Conservation (phyloP, 92 coral and sea anemone genomes). For the Epizoanthus fatuus region DNA sequence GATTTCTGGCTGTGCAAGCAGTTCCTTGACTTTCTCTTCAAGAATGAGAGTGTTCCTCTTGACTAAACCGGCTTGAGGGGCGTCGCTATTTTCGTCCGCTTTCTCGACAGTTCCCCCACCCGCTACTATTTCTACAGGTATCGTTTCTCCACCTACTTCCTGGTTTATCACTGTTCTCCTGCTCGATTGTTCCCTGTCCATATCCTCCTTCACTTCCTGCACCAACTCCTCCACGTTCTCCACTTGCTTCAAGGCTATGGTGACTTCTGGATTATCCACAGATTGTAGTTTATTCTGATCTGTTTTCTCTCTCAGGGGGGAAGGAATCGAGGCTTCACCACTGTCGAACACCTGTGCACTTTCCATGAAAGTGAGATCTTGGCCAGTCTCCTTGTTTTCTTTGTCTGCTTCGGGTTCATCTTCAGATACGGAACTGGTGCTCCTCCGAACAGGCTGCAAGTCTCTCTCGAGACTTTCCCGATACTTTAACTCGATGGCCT, state of each 20-base stretch:
- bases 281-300: background rate
- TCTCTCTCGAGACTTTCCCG: constrained; percentile 15
- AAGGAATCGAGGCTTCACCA: background rate
- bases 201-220: constrained; percentile 66
- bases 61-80: constrained; percentile 54
- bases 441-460: constrained; percentile 14
- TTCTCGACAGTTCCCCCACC: background rate
- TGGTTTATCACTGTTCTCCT: background rate
- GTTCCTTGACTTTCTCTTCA: constrained; percentile 48
- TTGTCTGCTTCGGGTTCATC: constrained; percentile 45
- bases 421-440: constrained; percentile 32
- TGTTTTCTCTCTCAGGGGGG: background rate
- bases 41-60: constrained; percentile 63
- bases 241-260: background rate
- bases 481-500: constrained; percentile 58
- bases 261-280: background rate
- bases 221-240: constrained; percentile 42
- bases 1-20: constrained; percentile 2
- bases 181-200: constrained; percentile 53
- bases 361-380: background rate
- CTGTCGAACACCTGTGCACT: background rate
- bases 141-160: background rate
- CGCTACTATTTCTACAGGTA: background rate
- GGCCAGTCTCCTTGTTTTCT: background rate
- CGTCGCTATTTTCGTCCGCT: background rate